Evolutionary conservation across 2,113 vertebrate species (phyloP), one percentile per base, ranked within the genome.

Genomic region (Nesogale talazaci): DNA sequence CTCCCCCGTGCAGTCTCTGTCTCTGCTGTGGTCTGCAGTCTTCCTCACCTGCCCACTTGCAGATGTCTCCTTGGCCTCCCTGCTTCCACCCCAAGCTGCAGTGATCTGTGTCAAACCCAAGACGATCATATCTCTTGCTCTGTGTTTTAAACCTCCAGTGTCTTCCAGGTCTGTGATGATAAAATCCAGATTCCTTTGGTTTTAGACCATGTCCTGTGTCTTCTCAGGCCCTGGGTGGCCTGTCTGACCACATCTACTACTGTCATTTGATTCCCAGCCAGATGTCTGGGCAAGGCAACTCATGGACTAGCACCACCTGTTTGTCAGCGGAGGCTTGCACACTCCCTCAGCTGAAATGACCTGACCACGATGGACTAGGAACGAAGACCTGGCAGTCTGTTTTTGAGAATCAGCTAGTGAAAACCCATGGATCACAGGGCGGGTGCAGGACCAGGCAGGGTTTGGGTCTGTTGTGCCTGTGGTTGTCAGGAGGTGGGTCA

Each of bases 121-220:
- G 70, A 59, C 80, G 76, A 93, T 86, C 83, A 8, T 61, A 69
- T 31, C 6, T 6, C 17, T 90, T 90, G 69, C 94, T 93, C 61
- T 88, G 70, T 81, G 46, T 95, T 82, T 78, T 70, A 95, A 91
- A 75, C 42, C 79, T 77, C 52, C 90, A 74, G 3, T 90, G 89
- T 69, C 83, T 92, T 88, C 88, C 88, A 92, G 69, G 78, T 94
- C 93, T 93, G 87, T 95, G 86, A 86, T 86, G 88, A 95, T 93
- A 77, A 94, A 92, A 86, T 84, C 85, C 88, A 96, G 92, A 88
- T 81, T 76, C 75, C 75, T 85, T 85, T 34, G 52, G 3, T 77
- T 86, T 34, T 67, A 70, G 88, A 76, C 40, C 25, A 75, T 27
- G 42, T 14, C 42, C 75, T 82, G 56, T 56, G 36, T 78, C 61